Conservation (phyloP, 1,140 invertebrate species). For the Pogonomyrmex barbatus region DNA sequence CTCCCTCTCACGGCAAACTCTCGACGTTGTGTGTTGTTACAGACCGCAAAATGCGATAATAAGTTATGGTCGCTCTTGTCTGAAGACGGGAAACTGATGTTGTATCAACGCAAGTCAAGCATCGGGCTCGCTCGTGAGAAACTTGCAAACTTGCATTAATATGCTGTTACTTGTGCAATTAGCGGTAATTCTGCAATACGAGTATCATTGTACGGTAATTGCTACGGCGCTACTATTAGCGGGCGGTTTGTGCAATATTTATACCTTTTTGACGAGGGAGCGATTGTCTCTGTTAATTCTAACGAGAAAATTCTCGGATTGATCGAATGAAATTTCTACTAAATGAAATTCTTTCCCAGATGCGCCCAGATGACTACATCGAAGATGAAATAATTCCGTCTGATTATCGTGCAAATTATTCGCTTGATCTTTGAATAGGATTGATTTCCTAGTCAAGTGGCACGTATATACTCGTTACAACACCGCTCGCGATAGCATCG, state of each 20-base stretch:
- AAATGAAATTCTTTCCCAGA: neutral
- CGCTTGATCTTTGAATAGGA: conserved; percentile 30
- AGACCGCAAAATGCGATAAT: conserved; percentile 72
- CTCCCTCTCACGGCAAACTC: conserved; percentile 40
- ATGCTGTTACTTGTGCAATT: conserved; percentile 51
- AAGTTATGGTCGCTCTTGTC: conserved; percentile 67
- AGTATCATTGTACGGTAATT: conserved; percentile 13
- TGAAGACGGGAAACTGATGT: conserved; percentile 69
- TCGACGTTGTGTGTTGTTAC: conserved; percentile 52
- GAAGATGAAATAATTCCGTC: neutral
- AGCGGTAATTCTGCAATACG: conserved; percentile 29
- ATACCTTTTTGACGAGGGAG: neutral
- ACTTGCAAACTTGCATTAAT: conserved; percentile 57
- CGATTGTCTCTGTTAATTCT: neutral
- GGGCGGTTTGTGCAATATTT: neutral
- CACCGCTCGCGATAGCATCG: conserved; percentile 24
- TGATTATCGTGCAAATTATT: conserved; percentile 22
- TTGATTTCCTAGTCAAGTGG: conserved; percentile 42
- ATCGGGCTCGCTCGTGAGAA: conserved; percentile 47
- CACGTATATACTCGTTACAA: conserved; percentile 31
- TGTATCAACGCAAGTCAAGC: conserved; percentile 60
- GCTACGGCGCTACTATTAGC: neutral
- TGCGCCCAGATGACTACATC: neutral
- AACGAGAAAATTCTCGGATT: neutral
- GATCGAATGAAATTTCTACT: neutral